These are phyloP conservation scores for Pluvianellus socialis DNA, from an alignment of 2,113 vertebrate genomes.

Conservation along the genomic window DNA sequence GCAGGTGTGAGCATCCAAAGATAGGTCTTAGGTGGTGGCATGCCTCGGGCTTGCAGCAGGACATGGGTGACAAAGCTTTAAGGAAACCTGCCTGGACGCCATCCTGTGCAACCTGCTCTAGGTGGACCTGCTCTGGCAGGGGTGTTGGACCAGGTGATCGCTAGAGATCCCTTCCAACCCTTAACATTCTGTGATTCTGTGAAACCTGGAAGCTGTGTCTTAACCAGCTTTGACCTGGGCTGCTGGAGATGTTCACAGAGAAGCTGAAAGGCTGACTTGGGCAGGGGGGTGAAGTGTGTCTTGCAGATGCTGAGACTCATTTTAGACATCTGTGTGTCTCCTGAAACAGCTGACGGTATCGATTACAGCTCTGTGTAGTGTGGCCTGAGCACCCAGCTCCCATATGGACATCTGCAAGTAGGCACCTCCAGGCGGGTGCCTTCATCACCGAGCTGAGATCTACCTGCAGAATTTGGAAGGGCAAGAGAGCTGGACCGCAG, in stretches of 20 bases:
- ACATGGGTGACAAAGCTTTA: background rate
- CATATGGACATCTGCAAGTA: background rate
- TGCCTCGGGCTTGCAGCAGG: background rate
- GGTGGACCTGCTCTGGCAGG: too few relatives aligned
- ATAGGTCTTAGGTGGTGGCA: background rate
- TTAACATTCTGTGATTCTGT: too few relatives aligned
- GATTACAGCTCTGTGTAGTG: background rate
- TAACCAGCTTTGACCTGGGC: background rate
- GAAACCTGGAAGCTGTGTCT: background rate
- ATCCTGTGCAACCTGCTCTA: too few relatives aligned
- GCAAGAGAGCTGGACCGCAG: background rate
- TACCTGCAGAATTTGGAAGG: background rate
- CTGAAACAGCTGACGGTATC: background rate
- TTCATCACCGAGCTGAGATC: background rate
- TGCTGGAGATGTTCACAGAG: background rate
- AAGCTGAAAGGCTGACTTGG: background rate
- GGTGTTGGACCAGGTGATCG: too few relatives aligned
- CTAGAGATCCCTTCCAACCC: too few relatives aligned
- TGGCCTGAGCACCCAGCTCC: background rate
- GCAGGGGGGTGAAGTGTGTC: background rate
- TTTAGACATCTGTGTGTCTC: background rate
- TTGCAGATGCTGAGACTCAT: background rate
- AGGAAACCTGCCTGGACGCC: background rate
- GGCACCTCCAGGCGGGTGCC: background rate
- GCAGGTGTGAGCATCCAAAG: background rate